A percentile compares a stretch with the other conserved stretches of the same genome.
Evolutionary conservation across 2,797 vertebrate species (phyloP).

Genomic region (Delichon dasypus): DNA sequence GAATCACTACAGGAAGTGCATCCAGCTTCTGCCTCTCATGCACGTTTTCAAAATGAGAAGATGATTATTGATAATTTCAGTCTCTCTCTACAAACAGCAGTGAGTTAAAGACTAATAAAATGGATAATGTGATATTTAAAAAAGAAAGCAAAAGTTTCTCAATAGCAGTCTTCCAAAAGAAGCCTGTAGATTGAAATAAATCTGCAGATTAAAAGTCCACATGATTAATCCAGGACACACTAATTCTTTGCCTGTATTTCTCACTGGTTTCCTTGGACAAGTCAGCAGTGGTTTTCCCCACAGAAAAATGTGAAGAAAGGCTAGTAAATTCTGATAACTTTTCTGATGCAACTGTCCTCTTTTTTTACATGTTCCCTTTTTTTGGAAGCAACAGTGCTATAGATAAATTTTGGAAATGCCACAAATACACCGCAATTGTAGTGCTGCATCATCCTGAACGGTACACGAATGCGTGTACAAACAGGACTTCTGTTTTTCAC

Average conservation of each 20-base stretch:
- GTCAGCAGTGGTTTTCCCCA: neutral
- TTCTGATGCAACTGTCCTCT: neutral
- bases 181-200: neutral
- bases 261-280: neutral
- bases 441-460: accelerated
- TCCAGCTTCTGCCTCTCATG: neutral
- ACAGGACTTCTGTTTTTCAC: neutral
- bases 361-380: neutral
- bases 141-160: neutral
- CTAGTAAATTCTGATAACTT: neutral
- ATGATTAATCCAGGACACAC: neutral
- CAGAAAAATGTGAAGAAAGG: neutral
- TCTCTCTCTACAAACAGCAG: neutral
- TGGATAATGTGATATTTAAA: neutral
- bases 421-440: neutral
- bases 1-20: neutral
- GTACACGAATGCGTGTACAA: neutral
- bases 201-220: neutral
- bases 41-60: neutral
- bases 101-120: neutral
- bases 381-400: neutral
- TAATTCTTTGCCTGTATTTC: neutral
- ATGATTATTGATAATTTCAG: neutral
- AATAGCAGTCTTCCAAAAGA: neutral
- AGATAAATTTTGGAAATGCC: neutral